These are phyloP conservation scores for Nylanderia fulva DNA, from an alignment of 1,140 invertebrate genomes.

Conservation along the genomic window DNA sequence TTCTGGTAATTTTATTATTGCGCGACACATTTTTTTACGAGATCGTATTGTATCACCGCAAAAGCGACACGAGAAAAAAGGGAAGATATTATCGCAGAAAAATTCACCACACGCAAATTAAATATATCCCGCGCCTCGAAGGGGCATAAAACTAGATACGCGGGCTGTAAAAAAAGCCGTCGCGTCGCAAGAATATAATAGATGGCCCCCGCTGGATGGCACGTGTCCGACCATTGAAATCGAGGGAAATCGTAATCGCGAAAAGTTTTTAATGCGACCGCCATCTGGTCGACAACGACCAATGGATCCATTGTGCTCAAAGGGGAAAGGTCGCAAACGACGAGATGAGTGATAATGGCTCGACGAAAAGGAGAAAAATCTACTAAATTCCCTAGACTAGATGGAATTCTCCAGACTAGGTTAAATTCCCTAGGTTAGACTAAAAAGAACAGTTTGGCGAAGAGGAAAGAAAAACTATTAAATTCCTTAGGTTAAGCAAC, in stretches of 20 bases:
- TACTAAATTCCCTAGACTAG: slow-evolving; percentile 33
- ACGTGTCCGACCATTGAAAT: slow-evolving; percentile 65
- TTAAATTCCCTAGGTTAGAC: slow-evolving; percentile 34
- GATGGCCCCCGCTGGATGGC: not conserved
- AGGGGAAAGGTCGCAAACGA: not conserved
- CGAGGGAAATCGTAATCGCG: slow-evolving; percentile 68
- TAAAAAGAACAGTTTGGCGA: too few species aligned
- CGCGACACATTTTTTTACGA: slow-evolving; percentile 25
- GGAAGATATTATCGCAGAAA: slow-evolving; percentile 11
- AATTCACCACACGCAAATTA: slow-evolving; percentile 41
- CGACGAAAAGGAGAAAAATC: not conserved
- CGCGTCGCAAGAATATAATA: not conserved
- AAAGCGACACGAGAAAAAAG: not conserved
- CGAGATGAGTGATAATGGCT: slow-evolving; percentile 45
- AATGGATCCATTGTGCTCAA: not conserved
- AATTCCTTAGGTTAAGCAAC: too few species aligned
- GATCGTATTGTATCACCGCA: not conserved
- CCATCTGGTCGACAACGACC: slow-evolving; percentile 58
- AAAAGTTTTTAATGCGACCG: slow-evolving; percentile 71
- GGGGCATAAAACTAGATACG: slow-evolving; percentile 48
- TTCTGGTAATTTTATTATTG: slow-evolving; percentile 17
- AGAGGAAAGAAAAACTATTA: too few species aligned
- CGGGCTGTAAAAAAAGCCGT: slow-evolving; percentile 10
- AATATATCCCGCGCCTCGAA: slow-evolving; percentile 22
- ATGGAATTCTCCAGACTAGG: too few species aligned